Base-by-base conservation (phyloP, 2,113 vertebrate species). In the Dicentrarchus labrax region DNA sequence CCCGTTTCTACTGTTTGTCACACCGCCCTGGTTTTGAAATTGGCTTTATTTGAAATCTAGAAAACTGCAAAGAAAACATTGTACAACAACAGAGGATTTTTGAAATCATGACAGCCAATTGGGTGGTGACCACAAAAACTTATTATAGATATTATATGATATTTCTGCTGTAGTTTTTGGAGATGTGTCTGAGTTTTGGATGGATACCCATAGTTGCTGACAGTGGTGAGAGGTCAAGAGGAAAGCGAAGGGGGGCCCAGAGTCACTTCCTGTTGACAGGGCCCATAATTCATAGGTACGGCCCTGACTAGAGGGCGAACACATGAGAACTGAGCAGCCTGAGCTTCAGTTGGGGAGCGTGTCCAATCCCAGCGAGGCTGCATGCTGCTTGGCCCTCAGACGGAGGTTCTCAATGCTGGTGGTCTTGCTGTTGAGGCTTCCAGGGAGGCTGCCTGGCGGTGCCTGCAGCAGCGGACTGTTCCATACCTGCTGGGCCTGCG, bases 361-460 rank as follows among this genome's bases (percentile, higher is more conserved):
- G 91, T 99, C 98, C 64, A 99, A 91, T 84, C 98, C 98, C 87
- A 99, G 95, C 16, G 97, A 99, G 0, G 98, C 98, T 0, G 98
- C 97, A 0, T 99, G 98, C 92, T 99, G 98, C 95, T 99, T 99
- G 54, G 98, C 98, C 87, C 98, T 95, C 77, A 99, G 96, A 82
- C 98, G 95, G 64, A 99, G 97, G 92, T 99, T 99, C 94, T 99
- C 98, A 2, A 99, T 99, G 94, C 98, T 99, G 0, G 97, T 99
- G 1, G 98, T 99, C 96, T 99, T 99, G 97, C 98, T 99, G 97
- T 98, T 99, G 93, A 99, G 96, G 77, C 91, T 93, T 21, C 88
- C 93, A 0, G 97, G 96, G 5, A 97, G 95, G 73, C 93, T 89
- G 2, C 96, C 96, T 15, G 97, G 96, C 0, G 97, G 94, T 13